A percentile compares a stretch with the other conserved stretches of the same genome.
These are phyloP conservation scores for Hippocampus kuda DNA, from an alignment of 2,797 vertebrate genomes.

Conservation along the genomic window DNA sequence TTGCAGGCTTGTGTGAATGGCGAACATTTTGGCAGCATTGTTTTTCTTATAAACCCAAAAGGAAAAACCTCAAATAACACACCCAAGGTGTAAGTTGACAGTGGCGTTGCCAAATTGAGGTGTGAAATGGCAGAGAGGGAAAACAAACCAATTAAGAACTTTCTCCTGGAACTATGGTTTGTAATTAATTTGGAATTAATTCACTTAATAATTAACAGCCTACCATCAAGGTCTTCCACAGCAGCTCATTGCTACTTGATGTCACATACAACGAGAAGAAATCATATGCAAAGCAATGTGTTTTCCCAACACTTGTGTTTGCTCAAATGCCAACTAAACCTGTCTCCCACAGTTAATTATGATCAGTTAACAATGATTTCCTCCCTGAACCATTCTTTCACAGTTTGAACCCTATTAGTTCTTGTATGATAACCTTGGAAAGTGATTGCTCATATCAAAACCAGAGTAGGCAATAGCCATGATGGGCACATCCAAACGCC, in stretches of 20 bases:
- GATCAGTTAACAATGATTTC: conserved; percentile 53
- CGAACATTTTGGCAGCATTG: background rate
- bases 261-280: conserved; percentile 47
- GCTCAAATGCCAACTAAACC: conserved; percentile 32
- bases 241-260: conserved; percentile 28
- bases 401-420: background rate
- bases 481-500: background rate
- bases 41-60: background rate
- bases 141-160: conserved; percentile 9
- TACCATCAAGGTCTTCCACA: conserved; percentile 37
- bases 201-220: conserved; percentile 48
- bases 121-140: background rate
- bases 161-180: conserved; percentile 21
- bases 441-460: background rate
- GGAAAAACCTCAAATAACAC: background rate
- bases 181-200: conserved; percentile 54
- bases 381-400: conserved; percentile 34
- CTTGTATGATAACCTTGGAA: background rate
- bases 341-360: conserved; percentile 34
- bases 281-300: conserved; percentile 28
- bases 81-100: too few species aligned
- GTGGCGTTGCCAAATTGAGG: background rate
- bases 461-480: background rate
- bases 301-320: conserved; percentile 32
- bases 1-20: background rate